A percentile compares a stretch with the other conserved stretches of the same genome.
Evolutionary conservation across 1,140 invertebrate genomes (phyloP).

Genomic region (Adoxophyes honmai): DNA sequence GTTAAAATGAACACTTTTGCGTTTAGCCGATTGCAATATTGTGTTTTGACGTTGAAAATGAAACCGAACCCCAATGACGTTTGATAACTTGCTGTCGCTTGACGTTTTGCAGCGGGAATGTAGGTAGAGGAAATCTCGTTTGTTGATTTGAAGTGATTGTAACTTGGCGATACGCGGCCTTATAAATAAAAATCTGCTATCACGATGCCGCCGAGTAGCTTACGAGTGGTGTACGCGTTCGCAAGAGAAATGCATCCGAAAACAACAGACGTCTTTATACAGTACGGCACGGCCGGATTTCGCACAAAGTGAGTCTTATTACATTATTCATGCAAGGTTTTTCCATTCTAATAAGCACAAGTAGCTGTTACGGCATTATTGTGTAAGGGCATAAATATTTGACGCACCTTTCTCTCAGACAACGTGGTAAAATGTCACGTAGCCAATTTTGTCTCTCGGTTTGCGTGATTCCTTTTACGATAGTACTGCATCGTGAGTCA

Average conservation of each 20-base stretch:
- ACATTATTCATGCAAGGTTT: conserved; percentile 21
- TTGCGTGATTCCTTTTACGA: conserved; percentile 13
- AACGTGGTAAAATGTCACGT: conserved; percentile 48
- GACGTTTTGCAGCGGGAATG: conserved; percentile 62
- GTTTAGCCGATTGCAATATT: conserved; percentile 28
- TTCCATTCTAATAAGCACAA: conserved; percentile 19
- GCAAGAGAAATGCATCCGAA: conserved; percentile 86
- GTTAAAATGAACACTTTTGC: not conserved
- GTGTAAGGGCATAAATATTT: conserved; percentile 16
- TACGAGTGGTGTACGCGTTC: conserved; percentile 83
- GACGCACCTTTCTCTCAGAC: conserved; percentile 29
- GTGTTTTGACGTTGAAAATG: conserved; percentile 27
- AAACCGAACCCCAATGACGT: not conserved
- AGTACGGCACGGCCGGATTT: conserved; percentile 85
- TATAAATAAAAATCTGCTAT: conserved; percentile 67
- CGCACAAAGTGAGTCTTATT: conserved; percentile 80
- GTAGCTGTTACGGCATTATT: not conserved
- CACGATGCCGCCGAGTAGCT: conserved; percentile 73
- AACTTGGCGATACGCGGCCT: conserved; percentile 52
- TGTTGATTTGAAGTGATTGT: conserved; percentile 73
- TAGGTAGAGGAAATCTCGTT: conserved; percentile 64
- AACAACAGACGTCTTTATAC: conserved; percentile 78
- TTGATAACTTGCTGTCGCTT: conserved; percentile 2
- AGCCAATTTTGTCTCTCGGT: conserved; percentile 29
- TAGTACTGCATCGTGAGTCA: conserved; percentile 53